Conservation (phyloP, 2,797 vertebrate genomes). For the Urophycis tenuis region DNA sequence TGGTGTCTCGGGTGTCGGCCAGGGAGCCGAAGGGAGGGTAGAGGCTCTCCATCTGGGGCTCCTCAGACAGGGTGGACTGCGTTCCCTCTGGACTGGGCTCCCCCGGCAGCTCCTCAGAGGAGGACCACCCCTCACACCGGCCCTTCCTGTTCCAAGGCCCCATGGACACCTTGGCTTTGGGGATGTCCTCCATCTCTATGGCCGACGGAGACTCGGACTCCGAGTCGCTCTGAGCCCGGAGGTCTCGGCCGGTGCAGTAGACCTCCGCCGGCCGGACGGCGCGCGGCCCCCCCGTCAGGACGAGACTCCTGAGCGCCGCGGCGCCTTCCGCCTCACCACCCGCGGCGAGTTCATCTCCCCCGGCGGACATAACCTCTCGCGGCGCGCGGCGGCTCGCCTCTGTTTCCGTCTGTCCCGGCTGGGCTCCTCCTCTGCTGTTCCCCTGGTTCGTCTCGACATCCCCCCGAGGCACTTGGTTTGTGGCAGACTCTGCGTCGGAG, state of each 20-base stretch:
- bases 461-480: neutral
- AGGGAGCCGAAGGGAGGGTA: slow-evolving; percentile 76
- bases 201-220: slow-evolving; percentile 76
- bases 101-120: slow-evolving; percentile 52
- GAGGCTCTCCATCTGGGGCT: slow-evolving; percentile 88
- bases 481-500: neutral
- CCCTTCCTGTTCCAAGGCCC: slow-evolving; percentile 64
- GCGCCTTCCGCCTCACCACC: slow-evolving; percentile 14
- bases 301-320: slow-evolving; percentile 38
- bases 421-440: neutral
- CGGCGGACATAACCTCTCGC: slow-evolving; percentile 18
- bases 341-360: neutral
- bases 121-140: slow-evolving; percentile 49
- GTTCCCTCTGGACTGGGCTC: slow-evolving; percentile 72
- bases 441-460: slow-evolving; percentile 17
- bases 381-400: slow-evolving; percentile 8
- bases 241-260: slow-evolving; percentile 48
- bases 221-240: slow-evolving; percentile 45
- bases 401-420: slow-evolving; percentile 27
- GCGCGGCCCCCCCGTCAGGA: slow-evolving; percentile 47
- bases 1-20: slow-evolving; percentile 57
- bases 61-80: slow-evolving; percentile 76
- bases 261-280: slow-evolving; percentile 54
- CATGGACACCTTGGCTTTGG: slow-evolving; percentile 66
- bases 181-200: slow-evolving; percentile 78